Evolutionary conservation across 1,140 invertebrate species (phyloP), one percentile per base, ranked within the genome.

Genomic region (Apis laboriosa): DNA sequence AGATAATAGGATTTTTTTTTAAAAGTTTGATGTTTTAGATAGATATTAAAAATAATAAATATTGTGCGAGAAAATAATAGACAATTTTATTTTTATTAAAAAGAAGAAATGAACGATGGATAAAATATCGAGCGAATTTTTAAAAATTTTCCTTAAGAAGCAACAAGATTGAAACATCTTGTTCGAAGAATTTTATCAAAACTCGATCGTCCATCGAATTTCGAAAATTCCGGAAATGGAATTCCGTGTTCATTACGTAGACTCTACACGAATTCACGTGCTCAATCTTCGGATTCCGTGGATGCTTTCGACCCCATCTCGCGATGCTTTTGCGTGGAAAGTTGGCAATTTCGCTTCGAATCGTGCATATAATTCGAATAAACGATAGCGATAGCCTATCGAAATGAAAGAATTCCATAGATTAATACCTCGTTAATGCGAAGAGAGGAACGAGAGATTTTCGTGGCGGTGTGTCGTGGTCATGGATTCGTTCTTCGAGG

Each of bases 241-340:
- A 60, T 58, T 56, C 34, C 49, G 19, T 56, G 49, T 19, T 13
- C 2, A 11, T 19, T n/a, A 63, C 0, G 28, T 17, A 28, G 49
- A 13, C 19, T 21, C 24, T 56, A 7, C 51, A 19, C 64, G 63
- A 53, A 61, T 72, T 72, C 53, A 53, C 34, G 77, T 60, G 43
- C 9, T 17, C 76, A 28, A 68, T 79, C 56, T 53, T 58, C n/a
- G 49, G 53, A 61, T 71, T 79, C 68, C 17, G 19, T 17, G 58
- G 66, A 61, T 78, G 24, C 55, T 60, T 53, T 13, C n/a, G 7
- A 53, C 13, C 67, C 67, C 43, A 11, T 2, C 53, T 53, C 56
- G 19, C 77, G n/a, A 51, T 8, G 55, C 24, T 49, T 60, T 17
- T 43, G 34, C 17, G 8, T 28, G 17, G 56, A 21, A 63, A 61